Percentiles rank a stretch among this genome's conserved stretches.
phyloP scores from a whole-genome alignment of 2,797 vertebrate genomes.

The Dipus sagitta region DNA sequence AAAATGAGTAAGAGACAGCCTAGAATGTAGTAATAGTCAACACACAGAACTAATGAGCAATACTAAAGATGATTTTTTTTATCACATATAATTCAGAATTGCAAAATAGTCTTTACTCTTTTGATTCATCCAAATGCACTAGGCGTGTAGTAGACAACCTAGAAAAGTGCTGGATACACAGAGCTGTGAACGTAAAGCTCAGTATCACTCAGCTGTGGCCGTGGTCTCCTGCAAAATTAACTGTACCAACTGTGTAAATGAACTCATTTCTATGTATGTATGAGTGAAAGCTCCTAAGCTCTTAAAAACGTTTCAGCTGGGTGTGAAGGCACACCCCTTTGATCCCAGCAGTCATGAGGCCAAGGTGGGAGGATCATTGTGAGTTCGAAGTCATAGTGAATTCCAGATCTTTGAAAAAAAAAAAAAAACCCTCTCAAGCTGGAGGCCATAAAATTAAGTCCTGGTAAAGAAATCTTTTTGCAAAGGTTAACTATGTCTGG shows the following conservation, averaged over 20 bases:
- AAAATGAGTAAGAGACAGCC: background rate
- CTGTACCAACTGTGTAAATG: background rate
- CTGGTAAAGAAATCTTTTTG: background rate
- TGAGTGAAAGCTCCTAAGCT: background rate
- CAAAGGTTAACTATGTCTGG: background rate
- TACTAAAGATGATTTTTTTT: background rate
- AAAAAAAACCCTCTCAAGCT: background rate
- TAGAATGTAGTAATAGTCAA: background rate
- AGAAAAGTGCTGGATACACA: background rate
- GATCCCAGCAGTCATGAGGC: no score
- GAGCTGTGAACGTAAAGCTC: background rate
- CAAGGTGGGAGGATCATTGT: no score
- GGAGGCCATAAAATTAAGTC: slow-evolving; percentile 34
- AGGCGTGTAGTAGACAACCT: background rate
- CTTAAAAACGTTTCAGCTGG: background rate
- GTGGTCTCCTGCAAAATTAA: background rate
- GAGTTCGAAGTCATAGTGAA: no score
- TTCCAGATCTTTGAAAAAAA: no score
- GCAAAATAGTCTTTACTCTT: background rate
- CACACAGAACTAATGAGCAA: background rate
- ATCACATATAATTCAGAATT: slow-evolving; percentile 6
- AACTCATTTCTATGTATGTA: background rate
- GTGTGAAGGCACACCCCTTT: no score
- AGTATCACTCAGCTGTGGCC: background rate
- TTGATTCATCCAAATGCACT: background rate